These are phyloP conservation scores for Holacanthella duospinosa DNA, from an alignment of 2,888 invertebrate genomes.

Conservation along the genomic window DNA sequence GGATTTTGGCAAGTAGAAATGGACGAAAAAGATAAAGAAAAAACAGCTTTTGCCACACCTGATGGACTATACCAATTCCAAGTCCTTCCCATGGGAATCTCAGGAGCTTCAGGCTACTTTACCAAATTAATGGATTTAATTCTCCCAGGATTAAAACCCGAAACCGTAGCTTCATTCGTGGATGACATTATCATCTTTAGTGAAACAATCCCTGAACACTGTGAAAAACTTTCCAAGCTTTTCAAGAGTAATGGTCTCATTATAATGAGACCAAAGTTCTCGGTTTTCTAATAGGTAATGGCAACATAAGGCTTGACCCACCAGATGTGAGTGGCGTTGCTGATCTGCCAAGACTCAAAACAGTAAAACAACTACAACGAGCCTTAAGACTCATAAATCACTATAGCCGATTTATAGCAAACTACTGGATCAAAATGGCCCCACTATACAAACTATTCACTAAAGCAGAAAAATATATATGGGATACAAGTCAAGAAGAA, in stretches of 20 bases:
- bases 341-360: slow-evolving; percentile 6
- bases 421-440: not conserved
- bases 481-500: slow-evolving; percentile 4
- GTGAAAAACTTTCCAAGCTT: not conserved
- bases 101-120: not conserved
- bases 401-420: slow-evolving; percentile 2
- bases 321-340: not conserved
- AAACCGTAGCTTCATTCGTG: not conserved
- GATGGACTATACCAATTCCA: not conserved
- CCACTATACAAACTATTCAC: slow-evolving; percentile 7
- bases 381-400: not conserved
- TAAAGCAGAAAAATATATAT: slow-evolving; percentile 5
- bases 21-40: not conserved
- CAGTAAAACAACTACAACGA: slow-evolving; percentile 1
- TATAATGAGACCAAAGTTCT: slow-evolving; percentile 4
- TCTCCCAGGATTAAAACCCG: not conserved
- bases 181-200: slow-evolving; percentile 13
- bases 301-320: not conserved
- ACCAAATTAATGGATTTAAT: not conserved
- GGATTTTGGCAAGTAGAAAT: slow-evolving; percentile 3
- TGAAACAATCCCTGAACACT: not conserved
- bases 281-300: slow-evolving; percentile 4
- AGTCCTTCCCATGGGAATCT: not conserved
- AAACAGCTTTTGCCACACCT: not conserved
- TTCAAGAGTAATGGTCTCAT: slow-evolving; percentile 7